phyloP scores from a whole-genome alignment of 2,797 vertebrate genomes.

The Coccyzus lansbergi region DNA sequence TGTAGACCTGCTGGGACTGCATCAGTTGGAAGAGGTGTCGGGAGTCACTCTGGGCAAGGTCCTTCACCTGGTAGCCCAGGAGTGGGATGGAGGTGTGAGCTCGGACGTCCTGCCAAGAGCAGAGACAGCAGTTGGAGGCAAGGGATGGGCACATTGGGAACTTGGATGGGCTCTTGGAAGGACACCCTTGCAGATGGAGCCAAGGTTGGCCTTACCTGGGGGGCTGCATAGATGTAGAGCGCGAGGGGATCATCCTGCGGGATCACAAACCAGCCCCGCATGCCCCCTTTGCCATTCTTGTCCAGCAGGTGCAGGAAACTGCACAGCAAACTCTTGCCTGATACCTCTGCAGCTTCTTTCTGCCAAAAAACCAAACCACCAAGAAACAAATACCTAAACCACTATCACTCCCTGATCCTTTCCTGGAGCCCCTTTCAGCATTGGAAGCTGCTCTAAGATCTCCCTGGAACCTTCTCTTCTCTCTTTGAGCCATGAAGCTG shows the following conservation, averaged over 20 bases:
- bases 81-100: conserved; percentile 79
- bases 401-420: too few species aligned
- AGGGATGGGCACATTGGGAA: accelerated
- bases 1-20: conserved; percentile 75
- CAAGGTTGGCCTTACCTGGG: conserved; percentile 62
- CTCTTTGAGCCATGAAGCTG: too few species aligned
- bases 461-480: too few species aligned
- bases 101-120: conserved; percentile 68
- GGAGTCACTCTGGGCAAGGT: conserved; percentile 36
- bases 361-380: conserved; percentile 20
- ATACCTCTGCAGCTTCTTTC: conserved; percentile 69
- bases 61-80: conserved; percentile 76
- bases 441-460: too few species aligned
- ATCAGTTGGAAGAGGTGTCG: conserved; percentile 75
- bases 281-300: conserved; percentile 60
- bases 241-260: conserved; percentile 76
- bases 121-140: neutral
- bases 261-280: conserved; percentile 77
- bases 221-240: conserved; percentile 78
- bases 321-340: conserved; percentile 72
- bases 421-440: too few species aligned
- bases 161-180: too few species aligned
- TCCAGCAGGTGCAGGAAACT: conserved; percentile 79
- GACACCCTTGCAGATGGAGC: neutral
- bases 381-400: neutral